Evolutionary conservation across 2,113 vertebrate species (phyloP).

Genomic region (Oplegnathus fasciatus): DNA sequence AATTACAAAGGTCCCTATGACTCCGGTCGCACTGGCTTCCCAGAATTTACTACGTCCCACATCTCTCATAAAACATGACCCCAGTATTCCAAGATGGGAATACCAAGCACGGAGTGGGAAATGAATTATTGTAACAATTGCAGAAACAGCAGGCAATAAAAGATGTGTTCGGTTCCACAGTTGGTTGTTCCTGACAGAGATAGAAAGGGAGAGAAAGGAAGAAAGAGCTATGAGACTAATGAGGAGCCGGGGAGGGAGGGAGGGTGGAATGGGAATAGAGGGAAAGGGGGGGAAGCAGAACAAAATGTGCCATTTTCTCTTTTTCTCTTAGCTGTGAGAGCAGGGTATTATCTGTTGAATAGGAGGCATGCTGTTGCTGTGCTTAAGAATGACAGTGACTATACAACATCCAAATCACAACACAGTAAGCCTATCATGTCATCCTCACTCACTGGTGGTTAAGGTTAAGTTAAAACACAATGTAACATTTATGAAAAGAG

Average conservation of each 20-base stretch:
- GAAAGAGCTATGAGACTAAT: slow-evolving; percentile 76
- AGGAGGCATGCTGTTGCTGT: slow-evolving; percentile 61
- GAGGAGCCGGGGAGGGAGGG: slow-evolving; percentile 64
- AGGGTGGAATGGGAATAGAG: slow-evolving; percentile 58
- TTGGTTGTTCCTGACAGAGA: slow-evolving; percentile 75
- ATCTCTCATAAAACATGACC: slow-evolving; percentile 78
- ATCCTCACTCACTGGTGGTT: slow-evolving; percentile 54
- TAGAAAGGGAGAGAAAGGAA: slow-evolving; percentile 66
- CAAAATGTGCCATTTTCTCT: slow-evolving; percentile 79
- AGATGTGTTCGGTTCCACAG: slow-evolving; percentile 61
- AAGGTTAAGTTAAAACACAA: slow-evolving; percentile 54
- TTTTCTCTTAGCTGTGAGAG: slow-evolving; percentile 63
- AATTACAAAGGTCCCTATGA: slow-evolving; percentile 73
- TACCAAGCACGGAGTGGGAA: slow-evolving; percentile 65
- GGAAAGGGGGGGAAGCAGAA: slow-evolving; percentile 63
- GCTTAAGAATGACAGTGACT: slow-evolving; percentile 64
- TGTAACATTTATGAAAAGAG: slow-evolving; percentile 50
- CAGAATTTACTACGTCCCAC: slow-evolving; percentile 74
- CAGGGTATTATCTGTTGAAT: slow-evolving; percentile 66
- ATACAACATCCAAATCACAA: slow-evolving; percentile 61
- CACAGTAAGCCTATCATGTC: slow-evolving; percentile 63
- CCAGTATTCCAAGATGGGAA: slow-evolving; percentile 75
- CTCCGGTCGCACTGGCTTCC: slow-evolving; percentile 62
- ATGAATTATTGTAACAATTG: slow-evolving; percentile 79
- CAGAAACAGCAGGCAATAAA: slow-evolving; percentile 76